Percentiles rank a stretch among this genome's conserved stretches.
phyloP scores from a whole-genome alignment of 2,113 vertebrate species.

The Chitala chitala region DNA sequence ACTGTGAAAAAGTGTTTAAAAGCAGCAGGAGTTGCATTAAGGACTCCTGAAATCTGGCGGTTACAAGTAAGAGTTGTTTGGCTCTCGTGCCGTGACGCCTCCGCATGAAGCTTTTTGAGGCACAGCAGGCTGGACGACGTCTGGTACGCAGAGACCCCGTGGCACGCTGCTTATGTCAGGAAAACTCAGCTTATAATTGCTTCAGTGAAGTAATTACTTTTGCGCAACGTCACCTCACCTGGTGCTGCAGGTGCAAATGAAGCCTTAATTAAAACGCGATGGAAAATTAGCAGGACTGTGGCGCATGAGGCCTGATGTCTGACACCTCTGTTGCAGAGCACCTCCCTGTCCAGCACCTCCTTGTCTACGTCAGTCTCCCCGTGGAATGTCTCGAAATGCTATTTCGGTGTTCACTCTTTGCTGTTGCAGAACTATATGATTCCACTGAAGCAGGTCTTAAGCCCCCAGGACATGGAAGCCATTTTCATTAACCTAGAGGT shows the following conservation, averaged over 20 bases:
- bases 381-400: conserved; percentile 21
- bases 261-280: conserved; percentile 1
- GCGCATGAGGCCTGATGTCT: not conserved
- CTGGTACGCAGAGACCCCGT: not conserved
- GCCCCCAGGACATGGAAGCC: conserved; percentile 78
- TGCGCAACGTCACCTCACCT: conserved; percentile 3
- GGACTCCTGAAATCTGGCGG: too few relatives aligned
- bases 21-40: too few relatives aligned
- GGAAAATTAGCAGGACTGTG: not conserved
- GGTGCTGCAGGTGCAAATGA: not conserved
- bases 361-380: not conserved
- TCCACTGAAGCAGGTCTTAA: conserved; percentile 80
- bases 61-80: not conserved
- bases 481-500: conserved; percentile 97
- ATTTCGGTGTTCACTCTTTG: not conserved
- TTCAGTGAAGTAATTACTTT: conserved; percentile 2
- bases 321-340: not conserved
- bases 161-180: not conserved
- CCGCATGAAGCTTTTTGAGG: not conserved
- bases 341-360: not conserved
- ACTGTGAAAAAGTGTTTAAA: too few relatives aligned
- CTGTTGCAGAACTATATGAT: conserved; percentile 83
- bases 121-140: not conserved
- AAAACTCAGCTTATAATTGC: not conserved
- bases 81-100: not conserved